phyloP scores from a whole-genome alignment of 2,113 vertebrate species.

The Ovibos moschatus region DNA sequence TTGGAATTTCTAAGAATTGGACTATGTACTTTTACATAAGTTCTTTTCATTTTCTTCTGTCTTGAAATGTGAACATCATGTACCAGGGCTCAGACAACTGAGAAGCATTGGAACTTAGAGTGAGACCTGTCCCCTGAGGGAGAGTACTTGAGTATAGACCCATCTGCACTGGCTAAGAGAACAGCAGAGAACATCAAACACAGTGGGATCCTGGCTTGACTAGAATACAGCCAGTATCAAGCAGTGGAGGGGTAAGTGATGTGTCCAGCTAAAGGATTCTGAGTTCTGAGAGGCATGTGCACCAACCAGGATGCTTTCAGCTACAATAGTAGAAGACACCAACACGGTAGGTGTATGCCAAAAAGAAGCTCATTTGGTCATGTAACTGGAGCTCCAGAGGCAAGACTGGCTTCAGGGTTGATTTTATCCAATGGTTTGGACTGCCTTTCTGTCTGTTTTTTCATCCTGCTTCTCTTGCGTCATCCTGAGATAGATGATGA shows the following conservation, averaged over 20 bases:
- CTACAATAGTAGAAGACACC: not conserved
- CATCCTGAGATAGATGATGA: not conserved
- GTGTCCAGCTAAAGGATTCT: not conserved
- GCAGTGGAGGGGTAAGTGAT: not conserved
- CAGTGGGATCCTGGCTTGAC: not conserved
- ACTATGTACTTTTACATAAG: not conserved
- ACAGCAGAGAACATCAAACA: not conserved
- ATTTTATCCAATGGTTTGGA: not conserved
- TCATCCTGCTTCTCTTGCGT: not conserved
- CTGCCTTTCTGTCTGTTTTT: not conserved
- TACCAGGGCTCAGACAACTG: not conserved
- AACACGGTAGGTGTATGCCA: not conserved
- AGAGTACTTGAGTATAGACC: not conserved
- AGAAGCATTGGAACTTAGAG: not conserved
- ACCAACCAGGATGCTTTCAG: not conserved
- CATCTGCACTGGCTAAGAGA: not conserved
- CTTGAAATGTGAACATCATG: not conserved
- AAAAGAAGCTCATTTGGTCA: not conserved
- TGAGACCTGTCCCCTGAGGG: not conserved
- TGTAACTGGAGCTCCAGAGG: not conserved
- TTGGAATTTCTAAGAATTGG: not conserved
- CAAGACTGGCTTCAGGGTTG: not conserved
- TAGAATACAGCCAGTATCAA: not conserved
- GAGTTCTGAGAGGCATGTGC: not conserved
- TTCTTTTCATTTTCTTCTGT: not conserved